Conservation (phyloP, 2,888 invertebrate species). For the Leptopilina syphax region DNA sequence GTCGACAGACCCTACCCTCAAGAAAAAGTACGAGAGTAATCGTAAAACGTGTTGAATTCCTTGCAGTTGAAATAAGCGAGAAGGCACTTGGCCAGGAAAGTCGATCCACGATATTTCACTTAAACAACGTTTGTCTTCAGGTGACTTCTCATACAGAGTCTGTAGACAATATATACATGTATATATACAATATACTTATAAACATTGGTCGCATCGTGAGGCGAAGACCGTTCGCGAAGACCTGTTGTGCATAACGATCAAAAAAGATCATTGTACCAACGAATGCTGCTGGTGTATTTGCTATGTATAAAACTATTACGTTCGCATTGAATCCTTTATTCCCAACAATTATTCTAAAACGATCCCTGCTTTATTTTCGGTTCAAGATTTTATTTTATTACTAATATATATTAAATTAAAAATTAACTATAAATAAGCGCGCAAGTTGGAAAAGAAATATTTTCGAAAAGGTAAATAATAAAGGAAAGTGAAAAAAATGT, state of each 20-base stretch:
- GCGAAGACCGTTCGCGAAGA: slow-evolving; percentile 58
- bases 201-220: slow-evolving; percentile 59
- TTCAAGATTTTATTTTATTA: neutral
- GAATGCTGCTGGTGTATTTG: slow-evolving; percentile 24
- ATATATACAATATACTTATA: no score
- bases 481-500: neutral
- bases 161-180: slow-evolving; percentile 46
- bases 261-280: slow-evolving; percentile 40
- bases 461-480: neutral
- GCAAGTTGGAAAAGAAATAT: no score
- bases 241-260: slow-evolving; percentile 62
- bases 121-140: slow-evolving; percentile 51
- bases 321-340: slow-evolving; percentile 35
- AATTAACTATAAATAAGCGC: no score
- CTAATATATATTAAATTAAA: no score
- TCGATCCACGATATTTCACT: slow-evolving; percentile 57
- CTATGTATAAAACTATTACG: slow-evolving; percentile 11
- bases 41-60: slow-evolving; percentile 68
- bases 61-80: slow-evolving; percentile 48
- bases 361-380: neutral
- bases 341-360: neutral
- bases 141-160: slow-evolving; percentile 47
- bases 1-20: slow-evolving; percentile 54
- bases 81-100: slow-evolving; percentile 61
- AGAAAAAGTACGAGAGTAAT: slow-evolving; percentile 54